These are phyloP conservation scores for Himalopsyche phryganea DNA, from an alignment of 1,140 invertebrate species.

Conservation along the genomic window DNA sequence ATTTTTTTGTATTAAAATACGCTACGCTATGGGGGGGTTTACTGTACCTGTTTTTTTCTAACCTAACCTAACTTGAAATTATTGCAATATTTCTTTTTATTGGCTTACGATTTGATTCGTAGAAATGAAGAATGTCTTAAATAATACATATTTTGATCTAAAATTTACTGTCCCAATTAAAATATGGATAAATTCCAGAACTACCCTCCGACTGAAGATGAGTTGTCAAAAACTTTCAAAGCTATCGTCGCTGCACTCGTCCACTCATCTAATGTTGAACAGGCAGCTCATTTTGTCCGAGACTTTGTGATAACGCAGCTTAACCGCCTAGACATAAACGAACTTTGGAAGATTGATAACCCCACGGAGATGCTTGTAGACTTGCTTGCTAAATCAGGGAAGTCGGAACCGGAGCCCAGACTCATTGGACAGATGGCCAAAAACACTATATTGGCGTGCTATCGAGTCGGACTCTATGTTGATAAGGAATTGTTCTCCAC, in stretches of 20 bases:
- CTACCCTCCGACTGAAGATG: constrained; percentile 66
- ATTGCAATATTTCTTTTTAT: no score
- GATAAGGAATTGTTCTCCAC: constrained; percentile 77
- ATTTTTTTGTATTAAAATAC: no score
- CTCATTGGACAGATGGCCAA: constrained; percentile 72
- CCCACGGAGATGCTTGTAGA: constrained; percentile 68
- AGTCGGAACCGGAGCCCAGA: constrained; percentile 66
- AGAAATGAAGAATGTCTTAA: no score
- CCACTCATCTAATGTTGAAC: constrained; percentile 56
- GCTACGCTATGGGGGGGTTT: no score
- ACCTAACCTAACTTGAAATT: no score
- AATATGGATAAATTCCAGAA: no score
- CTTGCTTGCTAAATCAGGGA: constrained; percentile 52
- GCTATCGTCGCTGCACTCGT: constrained; percentile 80
- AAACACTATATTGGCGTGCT: constrained; percentile 77
- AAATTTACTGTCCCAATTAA: no score
- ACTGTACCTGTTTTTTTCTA: no score
- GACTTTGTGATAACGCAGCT: constrained; percentile 84
- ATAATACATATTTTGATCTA: no score
- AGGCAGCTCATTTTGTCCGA: constrained; percentile 71
- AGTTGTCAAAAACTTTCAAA: constrained; percentile 71
- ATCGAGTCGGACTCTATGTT: constrained; percentile 81
- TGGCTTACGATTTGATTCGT: no score
- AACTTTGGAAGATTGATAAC: constrained; percentile 76
- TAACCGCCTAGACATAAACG: constrained; percentile 75